These are phyloP conservation scores for Drosophila pallidifrons DNA, from an alignment of 1,140 invertebrate species.

Conservation along the genomic window DNA sequence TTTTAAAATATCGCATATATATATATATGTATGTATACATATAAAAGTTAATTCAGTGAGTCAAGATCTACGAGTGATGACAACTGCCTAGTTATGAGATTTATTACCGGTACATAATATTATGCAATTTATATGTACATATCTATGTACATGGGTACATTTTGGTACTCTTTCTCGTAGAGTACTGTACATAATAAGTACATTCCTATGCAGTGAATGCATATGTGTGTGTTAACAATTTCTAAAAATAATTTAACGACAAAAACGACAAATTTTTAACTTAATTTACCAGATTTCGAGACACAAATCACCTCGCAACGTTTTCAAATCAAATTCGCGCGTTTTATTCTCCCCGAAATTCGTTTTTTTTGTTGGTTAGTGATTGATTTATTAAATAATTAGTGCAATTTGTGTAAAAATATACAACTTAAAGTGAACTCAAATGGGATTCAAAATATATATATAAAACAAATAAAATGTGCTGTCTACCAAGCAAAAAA, in stretches of 20 bases:
- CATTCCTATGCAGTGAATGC: conserved; percentile 1
- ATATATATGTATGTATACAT: neutral
- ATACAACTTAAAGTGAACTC: neutral
- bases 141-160: conserved; percentile 11
- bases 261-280: conserved; percentile 18
- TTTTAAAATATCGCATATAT: neutral
- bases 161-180: neutral
- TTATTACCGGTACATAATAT: conserved; percentile 17
- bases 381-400: neutral
- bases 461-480: neutral
- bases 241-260: conserved; percentile 14
- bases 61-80: conserved; percentile 32
- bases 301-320: conserved; percentile 5
- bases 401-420: neutral
- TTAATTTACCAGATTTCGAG: conserved; percentile 11
- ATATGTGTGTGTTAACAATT: conserved; percentile 15
- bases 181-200: conserved; percentile 1
- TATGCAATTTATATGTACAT: conserved; percentile 15
- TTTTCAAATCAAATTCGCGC: conserved; percentile 11
- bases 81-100: conserved; percentile 37
- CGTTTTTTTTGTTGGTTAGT: conserved; percentile 12
- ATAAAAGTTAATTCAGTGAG: neutral
- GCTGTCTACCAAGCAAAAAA: neutral
- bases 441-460: neutral
- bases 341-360: neutral